Evolutionary conservation across 1,140 invertebrate genomes (phyloP).

Genomic region (Amphibalanus amphitrite): DNA sequence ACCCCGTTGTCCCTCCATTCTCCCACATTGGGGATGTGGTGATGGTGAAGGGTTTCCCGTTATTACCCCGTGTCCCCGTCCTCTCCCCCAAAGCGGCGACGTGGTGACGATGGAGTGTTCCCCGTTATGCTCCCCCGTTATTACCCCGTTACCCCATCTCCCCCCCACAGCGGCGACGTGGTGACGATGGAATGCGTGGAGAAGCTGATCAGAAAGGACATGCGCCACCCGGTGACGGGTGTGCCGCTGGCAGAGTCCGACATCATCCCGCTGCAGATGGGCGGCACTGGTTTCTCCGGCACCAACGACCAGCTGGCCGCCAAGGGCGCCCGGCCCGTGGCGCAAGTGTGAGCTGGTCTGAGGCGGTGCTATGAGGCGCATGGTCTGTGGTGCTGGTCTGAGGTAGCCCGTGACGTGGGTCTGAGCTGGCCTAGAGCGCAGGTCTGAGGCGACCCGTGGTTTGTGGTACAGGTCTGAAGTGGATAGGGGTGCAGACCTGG

Average conservation of each 20-base stretch:
- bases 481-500: too few species aligned
- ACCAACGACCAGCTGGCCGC: conserved; percentile 69
- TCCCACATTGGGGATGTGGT: too few species aligned
- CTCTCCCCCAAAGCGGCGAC: too few species aligned
- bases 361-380: not conserved
- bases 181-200: conserved; percentile 92
- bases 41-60: too few species aligned
- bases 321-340: conserved; percentile 64
- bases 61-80: too few species aligned
- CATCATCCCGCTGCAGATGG: conserved; percentile 78
- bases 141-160: not conserved
- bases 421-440: too few species aligned
- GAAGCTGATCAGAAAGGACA: conserved; percentile 91
- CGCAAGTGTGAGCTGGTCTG: conserved; percentile 49
- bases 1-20: too few species aligned
- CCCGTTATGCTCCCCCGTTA: not conserved
- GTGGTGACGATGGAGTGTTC: not conserved
- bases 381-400: too few species aligned
- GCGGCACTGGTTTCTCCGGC: conserved; percentile 82
- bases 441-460: too few species aligned
- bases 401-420: too few species aligned
- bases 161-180: conserved; percentile 63
- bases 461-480: too few species aligned
- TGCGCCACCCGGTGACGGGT: conserved; percentile 84
- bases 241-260: conserved; percentile 78